A percentile compares a stretch with the other conserved stretches of the same genome.
Evolutionary conservation across 2,888 invertebrate species (phyloP).

Genomic region (Ophion costatus): DNA sequence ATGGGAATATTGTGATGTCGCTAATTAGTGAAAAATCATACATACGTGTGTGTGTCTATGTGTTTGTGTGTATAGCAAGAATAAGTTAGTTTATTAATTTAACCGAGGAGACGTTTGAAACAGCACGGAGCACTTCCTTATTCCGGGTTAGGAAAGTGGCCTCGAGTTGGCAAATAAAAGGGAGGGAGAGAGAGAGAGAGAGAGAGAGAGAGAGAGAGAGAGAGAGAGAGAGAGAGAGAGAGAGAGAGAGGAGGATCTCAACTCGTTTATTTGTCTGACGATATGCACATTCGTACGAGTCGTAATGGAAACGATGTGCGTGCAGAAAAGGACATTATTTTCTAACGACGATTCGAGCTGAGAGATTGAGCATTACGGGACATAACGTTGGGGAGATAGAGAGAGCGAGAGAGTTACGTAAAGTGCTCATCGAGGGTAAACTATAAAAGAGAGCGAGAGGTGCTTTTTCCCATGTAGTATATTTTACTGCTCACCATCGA

Average conservation of each 20-base stretch:
- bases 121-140: slow-evolving; percentile 52
- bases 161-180: not conserved
- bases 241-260: slow-evolving; percentile 11
- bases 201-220: not conserved
- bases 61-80: not conserved
- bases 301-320: slow-evolving; percentile 26
- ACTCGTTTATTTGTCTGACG: slow-evolving; percentile 44
- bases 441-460: slow-evolving; percentile 3
- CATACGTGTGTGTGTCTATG: not conserved
- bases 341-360: slow-evolving; percentile 29
- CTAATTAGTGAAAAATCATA: slow-evolving; percentile 24
- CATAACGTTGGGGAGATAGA: not conserved
- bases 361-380: not conserved
- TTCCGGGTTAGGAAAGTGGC: slow-evolving; percentile 59
- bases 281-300: slow-evolving; percentile 17
- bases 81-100: slow-evolving; percentile 44
- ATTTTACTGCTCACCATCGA: slow-evolving; percentile 12
- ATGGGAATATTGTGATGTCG: slow-evolving; percentile 1
- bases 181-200: not conserved
- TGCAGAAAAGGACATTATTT: slow-evolving; percentile 49
- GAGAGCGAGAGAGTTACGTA: slow-evolving; percentile 46
- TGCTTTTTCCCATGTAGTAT: slow-evolving; percentile 41
- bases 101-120: slow-evolving; percentile 47
- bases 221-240: slow-evolving; percentile 5
- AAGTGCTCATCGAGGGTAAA: slow-evolving; percentile 46